Base-by-base conservation (phyloP, 2,888 invertebrate genomes). In the Synanthedon myopaeformis region DNA sequence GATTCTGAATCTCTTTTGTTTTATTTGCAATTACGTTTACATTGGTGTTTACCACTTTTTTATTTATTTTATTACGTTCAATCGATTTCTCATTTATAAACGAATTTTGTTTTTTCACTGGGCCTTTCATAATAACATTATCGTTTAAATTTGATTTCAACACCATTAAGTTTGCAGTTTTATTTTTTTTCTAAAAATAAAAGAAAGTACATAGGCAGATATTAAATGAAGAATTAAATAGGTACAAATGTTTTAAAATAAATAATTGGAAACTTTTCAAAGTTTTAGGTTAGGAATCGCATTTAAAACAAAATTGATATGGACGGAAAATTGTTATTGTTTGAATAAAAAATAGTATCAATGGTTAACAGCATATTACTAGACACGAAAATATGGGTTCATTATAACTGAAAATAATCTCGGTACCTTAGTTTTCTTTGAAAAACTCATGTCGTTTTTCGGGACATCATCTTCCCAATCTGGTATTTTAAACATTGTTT, bases 401-500 rank as follows among this genome's bases (percentile, higher is more conserved):
- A 35, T 10, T 35, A 35, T 35, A 35, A 35, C 35, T 2, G 10
- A 35, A 35, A n/a, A 14, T 11, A 8, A 49, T 17, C 59, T 59
- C 4, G 23, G 5, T 60, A 75, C 73, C 61, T 70, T 65, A 54
- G 48, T 52, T 61, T 60, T 58, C 62, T 69, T 23, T 58, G 62
- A 60, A 76, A 72, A 52, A 63, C 63, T 19, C 28, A 62, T 54
- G 48, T 62, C 64, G 23, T 55, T 60, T 53, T 66, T 67, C 3
- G 74, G 70, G 23, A 70, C 64, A 55, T 72, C 72, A 14, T 70
- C 73, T 35, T 68, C 79, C 78, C 81, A 82, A 3, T 74, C 74
- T 51, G 80, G 78, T 58, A 72, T 65, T 66, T 74, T 66, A 58
- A 82, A 82, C 79, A 78, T 80, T 70, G 28, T 13, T 53, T 52